Percentiles rank a stretch among this genome's conserved stretches.
phyloP scores from a whole-genome alignment of 2,797 vertebrate genomes.

The Lepus townsendii region DNA sequence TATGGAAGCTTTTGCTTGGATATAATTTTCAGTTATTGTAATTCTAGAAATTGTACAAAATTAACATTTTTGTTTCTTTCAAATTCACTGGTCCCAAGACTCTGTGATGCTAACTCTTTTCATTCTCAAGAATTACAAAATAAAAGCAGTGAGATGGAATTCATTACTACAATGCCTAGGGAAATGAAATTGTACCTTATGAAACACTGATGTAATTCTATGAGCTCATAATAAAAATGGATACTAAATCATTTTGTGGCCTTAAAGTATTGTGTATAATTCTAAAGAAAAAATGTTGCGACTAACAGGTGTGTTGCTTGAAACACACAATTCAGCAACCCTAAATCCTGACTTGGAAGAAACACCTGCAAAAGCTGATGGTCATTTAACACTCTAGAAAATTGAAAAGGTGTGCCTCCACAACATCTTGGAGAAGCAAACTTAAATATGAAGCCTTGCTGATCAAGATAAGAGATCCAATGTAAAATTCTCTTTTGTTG shows the following conservation, averaged over 20 bases:
- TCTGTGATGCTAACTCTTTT: constrained; percentile 19
- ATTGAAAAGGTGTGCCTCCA: neutral
- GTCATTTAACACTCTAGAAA: neutral
- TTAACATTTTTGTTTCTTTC: constrained; percentile 63
- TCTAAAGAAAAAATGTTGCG: constrained; percentile 48
- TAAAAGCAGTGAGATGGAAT: constrained; percentile 47
- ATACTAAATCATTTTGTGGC: constrained; percentile 52
- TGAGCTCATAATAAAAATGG: constrained; percentile 72
- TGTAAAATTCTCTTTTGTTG: neutral
- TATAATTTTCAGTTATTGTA: constrained; percentile 48
- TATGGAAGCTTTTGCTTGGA: constrained; percentile 17
- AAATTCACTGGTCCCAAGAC: constrained; percentile 1
- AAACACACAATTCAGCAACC: neutral
- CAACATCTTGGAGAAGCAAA: neutral
- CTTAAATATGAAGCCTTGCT: neutral
- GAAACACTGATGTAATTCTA: constrained; percentile 66
- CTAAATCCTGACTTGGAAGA: neutral
- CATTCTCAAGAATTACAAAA: constrained; percentile 63
- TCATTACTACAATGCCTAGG: constrained; percentile 11
- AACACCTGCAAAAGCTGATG: neutral
- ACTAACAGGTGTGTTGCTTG: constrained; percentile 63
- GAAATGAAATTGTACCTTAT: constrained; percentile 47
- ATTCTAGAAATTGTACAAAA: constrained; percentile 64
- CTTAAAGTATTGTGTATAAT: constrained; percentile 21
- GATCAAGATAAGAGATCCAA: neutral